Base-by-base conservation (phyloP, 2,113 vertebrate species). In the Corythornis cristatus region DNA sequence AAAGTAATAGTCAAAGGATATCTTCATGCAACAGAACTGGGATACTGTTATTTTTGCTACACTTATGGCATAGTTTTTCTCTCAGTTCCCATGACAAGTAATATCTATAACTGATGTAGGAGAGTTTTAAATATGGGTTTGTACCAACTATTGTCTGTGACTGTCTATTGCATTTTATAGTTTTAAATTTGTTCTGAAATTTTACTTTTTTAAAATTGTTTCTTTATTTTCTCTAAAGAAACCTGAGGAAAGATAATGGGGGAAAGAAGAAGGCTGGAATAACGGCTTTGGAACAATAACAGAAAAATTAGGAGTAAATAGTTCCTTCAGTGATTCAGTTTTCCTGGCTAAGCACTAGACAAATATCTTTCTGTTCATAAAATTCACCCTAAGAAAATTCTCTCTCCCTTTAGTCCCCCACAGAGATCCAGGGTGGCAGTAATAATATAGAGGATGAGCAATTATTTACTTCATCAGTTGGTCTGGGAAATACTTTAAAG, bases 401-500 rank as follows among this genome's bases (percentile, higher is more conserved):
- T 82, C 37, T 93, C 95, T 96, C 89, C 89, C 87, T 96, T 96
- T 95, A 93, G 92, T 96, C 82, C 77, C 85, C 93, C 83, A 91
- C 85, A 94, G 93, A 95, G 96, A 94, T 88, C 75, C 92, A 93
- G 79, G 86, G 83, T 93, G 93, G 93, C 91, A 86, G 85, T 86
- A 96, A 93, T 96, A 96, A 90, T 84, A 95, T 8, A 95, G 65
- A 93, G 91, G 91, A 95, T 93, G 81, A 94, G 82, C 94, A 96
- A 96, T 96, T 96, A 96, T 94, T 96, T 93, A 93, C 93, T 96
- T 96, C 92, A 95, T 95, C 85, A 86, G 91, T 80, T 84, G 87
- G 93, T 94, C 73, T 96, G 94, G 95, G 93, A 96, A 96, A 95
- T 84, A 82, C 91, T 95, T 95, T 94, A 62, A 96, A 95, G 95